Conservation (phyloP, 2,888 invertebrate genomes). For the Monopis laevigella region DNA sequence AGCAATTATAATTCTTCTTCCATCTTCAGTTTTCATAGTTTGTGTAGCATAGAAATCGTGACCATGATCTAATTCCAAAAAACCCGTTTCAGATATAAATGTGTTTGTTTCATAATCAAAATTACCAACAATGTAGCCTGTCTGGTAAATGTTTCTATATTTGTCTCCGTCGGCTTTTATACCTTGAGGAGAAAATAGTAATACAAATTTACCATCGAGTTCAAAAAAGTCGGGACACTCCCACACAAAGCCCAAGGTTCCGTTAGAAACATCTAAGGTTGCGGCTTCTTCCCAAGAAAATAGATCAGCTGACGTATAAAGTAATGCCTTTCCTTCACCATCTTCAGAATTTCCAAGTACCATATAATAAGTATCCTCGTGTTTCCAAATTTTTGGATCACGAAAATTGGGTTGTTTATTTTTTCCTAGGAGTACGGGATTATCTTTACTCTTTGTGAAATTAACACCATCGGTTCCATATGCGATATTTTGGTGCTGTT, state of each 20-base stretch:
- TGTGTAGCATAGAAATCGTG: constrained; percentile 59
- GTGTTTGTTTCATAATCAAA: constrained; percentile 36
- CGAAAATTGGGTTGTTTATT: constrained; percentile 46
- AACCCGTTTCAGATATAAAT: constrained; percentile 33
- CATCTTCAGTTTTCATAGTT: constrained; percentile 29
- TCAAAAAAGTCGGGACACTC: constrained; percentile 63
- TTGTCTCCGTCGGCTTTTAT: constrained; percentile 36
- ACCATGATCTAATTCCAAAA: constrained; percentile 41
- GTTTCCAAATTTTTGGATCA: constrained; percentile 60
- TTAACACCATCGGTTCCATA: constrained; percentile 38
- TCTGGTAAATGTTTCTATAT: constrained; percentile 42
- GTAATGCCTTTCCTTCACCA: constrained; percentile 35
- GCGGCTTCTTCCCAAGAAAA: constrained; percentile 35
- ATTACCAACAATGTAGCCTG: constrained; percentile 50
- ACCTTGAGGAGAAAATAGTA: constrained; percentile 55
- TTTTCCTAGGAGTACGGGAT: constrained; percentile 38
- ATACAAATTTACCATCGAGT: constrained; percentile 35
- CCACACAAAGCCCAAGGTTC: constrained; percentile 49
- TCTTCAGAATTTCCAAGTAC: constrained; percentile 47
- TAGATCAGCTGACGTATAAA: constrained; percentile 42
- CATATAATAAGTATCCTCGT: constrained; percentile 41
- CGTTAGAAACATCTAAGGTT: constrained; percentile 36
- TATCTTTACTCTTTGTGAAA: constrained; percentile 34
- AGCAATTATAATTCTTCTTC: constrained; percentile 38
- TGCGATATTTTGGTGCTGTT: constrained; percentile 41